Base-by-base conservation (phyloP, 2,797 vertebrate genomes). In the Myotis myotis region DNA sequence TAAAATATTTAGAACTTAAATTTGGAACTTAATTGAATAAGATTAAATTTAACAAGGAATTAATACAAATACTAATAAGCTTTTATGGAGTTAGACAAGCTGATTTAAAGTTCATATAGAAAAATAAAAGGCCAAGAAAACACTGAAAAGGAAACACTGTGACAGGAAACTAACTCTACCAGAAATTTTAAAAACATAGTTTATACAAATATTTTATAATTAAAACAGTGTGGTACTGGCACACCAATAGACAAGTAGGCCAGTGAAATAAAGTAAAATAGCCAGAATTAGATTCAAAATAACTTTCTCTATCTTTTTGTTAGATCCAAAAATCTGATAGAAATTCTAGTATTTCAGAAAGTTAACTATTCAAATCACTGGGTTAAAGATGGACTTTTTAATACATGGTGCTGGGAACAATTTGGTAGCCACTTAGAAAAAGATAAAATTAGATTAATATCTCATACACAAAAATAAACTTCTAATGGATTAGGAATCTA, bases 1-100 rank as follows among this genome's bases (percentile, higher is more conserved):
- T 76, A 72, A 89, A 76, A 71, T 80, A 84, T 33, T 79, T 41
- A 87, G 47, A 88, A n/a, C 38, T 44, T 93, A 91, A 81, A 55
- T 80, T 70, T 89, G 33, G 10, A 13, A 64, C 44, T 85, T 53
- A 87, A 81, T 68, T 62, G 89, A 62, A 36, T 28, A 76, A 93
- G 19, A 68, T 64, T 76, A 81, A 93, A 72, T 74, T 68, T 72
- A 64, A 83, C 25, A 86, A 33, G 33, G 8, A 82, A 80, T 68
- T 57, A 84, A 30, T 62, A 47, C 19, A 75, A 81, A 62, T 51
- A 41, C 7, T 81, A 81, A n/a, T 49, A 80, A 47, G 15, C 8
- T 62, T 84, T 80, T 88, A 30, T 33, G 22, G 25, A 55, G 33
- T 79, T 82, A 93, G n/a, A 64, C 30, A 93, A 70, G 16, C 28